A percentile compares a stretch with the other conserved stretches of the same genome.
Evolutionary conservation across 1,140 invertebrate species (phyloP).

Genomic region (Phymorhynchus buccinoides): DNA sequence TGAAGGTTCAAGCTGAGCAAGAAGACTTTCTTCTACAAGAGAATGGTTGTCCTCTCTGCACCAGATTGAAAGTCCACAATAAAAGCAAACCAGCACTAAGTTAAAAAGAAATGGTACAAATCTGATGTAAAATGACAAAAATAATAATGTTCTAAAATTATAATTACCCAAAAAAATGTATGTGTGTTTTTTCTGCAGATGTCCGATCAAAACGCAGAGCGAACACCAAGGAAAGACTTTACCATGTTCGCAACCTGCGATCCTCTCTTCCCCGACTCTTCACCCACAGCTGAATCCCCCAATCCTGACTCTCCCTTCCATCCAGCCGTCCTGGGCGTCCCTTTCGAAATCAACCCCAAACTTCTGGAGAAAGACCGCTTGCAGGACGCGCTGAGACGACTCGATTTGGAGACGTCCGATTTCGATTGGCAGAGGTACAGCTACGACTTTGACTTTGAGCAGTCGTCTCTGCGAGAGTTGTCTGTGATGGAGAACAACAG

Average conservation of each 20-base stretch:
- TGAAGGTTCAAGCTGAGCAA: too few species aligned
- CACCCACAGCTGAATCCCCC: neutral
- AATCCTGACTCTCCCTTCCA: neutral
- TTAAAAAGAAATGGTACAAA: too few species aligned
- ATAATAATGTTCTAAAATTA: too few species aligned
- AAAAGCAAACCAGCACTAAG: too few species aligned
- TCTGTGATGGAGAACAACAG: constrained; percentile 5
- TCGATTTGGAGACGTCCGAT: neutral
- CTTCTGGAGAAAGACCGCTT: neutral
- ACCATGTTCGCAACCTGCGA: neutral
- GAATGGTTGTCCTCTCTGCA: too few species aligned
- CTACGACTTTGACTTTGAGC: constrained; percentile 14
- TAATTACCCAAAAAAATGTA: too few species aligned
- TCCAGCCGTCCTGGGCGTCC: neutral
- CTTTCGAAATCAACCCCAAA: constrained; percentile 1
- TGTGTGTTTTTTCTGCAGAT: neutral
- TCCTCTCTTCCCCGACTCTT: neutral
- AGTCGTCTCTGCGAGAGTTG: neutral
- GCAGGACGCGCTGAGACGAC: neutral
- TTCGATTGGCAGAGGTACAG: constrained; percentile 13
- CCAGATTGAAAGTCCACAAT: too few species aligned
- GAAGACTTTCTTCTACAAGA: too few species aligned
- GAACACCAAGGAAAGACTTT: neutral
- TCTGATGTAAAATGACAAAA: too few species aligned
- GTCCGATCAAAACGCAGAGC: neutral